phyloP scores from a whole-genome alignment of 2,797 vertebrate genomes.

The Masticophis lateralis region DNA sequence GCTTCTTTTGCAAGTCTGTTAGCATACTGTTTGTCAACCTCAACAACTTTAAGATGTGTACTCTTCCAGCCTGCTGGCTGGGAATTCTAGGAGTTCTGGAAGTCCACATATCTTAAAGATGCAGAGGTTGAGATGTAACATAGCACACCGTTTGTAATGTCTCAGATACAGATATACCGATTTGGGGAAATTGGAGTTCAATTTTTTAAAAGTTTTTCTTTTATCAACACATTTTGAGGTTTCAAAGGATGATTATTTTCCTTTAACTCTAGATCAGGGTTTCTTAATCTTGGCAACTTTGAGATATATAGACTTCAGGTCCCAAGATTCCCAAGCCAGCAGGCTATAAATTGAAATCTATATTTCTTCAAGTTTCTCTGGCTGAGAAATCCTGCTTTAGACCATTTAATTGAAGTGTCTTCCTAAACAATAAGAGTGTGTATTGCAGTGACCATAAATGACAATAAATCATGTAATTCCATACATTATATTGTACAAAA shows the following conservation, averaged over 20 bases:
- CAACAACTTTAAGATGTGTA: not conserved
- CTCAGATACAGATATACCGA: conserved; percentile 50
- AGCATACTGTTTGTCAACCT: not conserved
- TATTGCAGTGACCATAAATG: not conserved
- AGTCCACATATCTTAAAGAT: not conserved
- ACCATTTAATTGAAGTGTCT: conserved; percentile 59
- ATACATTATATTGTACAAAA: not conserved
- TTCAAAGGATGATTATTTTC: not conserved
- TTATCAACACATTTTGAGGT: not conserved
- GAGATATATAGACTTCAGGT: not conserved
- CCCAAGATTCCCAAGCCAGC: not conserved
- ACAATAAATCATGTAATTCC: not conserved
- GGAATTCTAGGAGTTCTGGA: not conserved
- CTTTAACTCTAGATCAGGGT: not conserved
- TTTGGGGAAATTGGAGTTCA: conserved; percentile 76
- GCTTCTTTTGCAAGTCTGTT: not conserved
- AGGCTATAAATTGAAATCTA: not conserved
- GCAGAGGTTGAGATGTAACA: not conserved
- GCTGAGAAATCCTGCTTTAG: not conserved
- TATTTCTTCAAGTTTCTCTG: not conserved
- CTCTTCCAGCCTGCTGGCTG: not conserved
- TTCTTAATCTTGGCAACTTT: not conserved
- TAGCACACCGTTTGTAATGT: not conserved
- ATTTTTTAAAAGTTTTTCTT: conserved; percentile 61
- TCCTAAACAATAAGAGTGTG: conserved; percentile 8